Base-by-base conservation (phyloP, 2,797 vertebrate genomes). In the Mareca penelope region DNA sequence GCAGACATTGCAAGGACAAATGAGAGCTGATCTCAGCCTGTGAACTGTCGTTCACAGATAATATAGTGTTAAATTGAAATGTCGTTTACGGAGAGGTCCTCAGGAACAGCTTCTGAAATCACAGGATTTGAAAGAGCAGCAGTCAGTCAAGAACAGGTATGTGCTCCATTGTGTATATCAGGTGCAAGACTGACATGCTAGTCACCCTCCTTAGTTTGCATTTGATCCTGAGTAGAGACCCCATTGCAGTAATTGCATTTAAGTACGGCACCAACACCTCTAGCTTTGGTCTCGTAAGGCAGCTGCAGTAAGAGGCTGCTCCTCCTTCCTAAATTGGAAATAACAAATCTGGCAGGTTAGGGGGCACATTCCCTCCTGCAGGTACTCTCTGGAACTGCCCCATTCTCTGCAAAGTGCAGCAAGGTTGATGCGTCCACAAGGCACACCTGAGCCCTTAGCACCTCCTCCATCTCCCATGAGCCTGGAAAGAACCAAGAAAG, bases 1-100 rank as follows among this genome's bases (percentile, higher is more conserved):
- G 55, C 46, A 77, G 67, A 63, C 61, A 19, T 46, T 78, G 67
- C 82, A 88, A 94, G 92, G 72, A 71, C 60, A 88, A 90, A 75
- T 23, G 31, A 64, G 72, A 89, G 48, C 42, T 89, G 76, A 87
- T 68, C 68, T 39, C 63, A 21, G 40, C 5, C 6, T 29, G 64
- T 1, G 3, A 68, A 33, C 10, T 87, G 39, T 70, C 26, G 12
- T 69, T 86, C 81, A 48, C 35, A 59, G 80, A 17, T 76, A 68
- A 69, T 12, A 24, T 0, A 61, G 14, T 42, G 22, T 50, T 80
- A 55, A 83, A 65, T 2, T 50, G 15, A 86, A 80, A 35, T 18
- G 10, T 31, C 16, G 16, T 52, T 85, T 89, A 10, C 1, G 1
- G 59, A 80, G 35, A 44, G 91, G 12, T 18, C 31, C 39, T 70